phyloP scores from a whole-genome alignment of 2,888 invertebrate species.

The Drosophila helvetica region DNA sequence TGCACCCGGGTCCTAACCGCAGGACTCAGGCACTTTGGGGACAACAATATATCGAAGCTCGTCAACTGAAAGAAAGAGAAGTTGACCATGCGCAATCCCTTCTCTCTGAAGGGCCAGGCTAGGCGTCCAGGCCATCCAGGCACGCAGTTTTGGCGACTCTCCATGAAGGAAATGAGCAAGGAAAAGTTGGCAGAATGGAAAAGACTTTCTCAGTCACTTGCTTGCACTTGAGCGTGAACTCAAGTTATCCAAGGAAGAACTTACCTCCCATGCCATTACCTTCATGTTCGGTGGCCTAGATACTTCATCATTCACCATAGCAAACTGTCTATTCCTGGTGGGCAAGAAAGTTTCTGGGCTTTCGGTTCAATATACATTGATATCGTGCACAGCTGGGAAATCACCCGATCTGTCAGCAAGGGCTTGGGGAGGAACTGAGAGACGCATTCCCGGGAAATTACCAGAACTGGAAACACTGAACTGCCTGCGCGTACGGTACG shows the following conservation, averaged over 20 bases:
- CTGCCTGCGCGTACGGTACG: conserved; percentile 80
- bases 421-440: conserved; percentile 67
- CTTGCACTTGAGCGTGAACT: conserved; percentile 74
- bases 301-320: conserved; percentile 78
- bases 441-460: conserved; percentile 44
- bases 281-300: conserved; percentile 83
- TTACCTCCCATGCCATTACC: conserved; percentile 81
- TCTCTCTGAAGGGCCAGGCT: conserved; percentile 84
- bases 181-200: conserved; percentile 69
- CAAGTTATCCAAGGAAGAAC: conserved; percentile 59
- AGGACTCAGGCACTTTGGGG: conserved; percentile 82
- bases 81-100: conserved; percentile 84
- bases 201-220: conserved; percentile 80
- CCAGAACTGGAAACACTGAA: conserved; percentile 73
- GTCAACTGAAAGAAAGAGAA: conserved; percentile 84
- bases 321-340: conserved; percentile 79
- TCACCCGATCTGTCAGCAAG: conserved; percentile 68
- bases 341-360: background rate
- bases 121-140: too few species aligned
- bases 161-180: conserved; percentile 76
- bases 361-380: background rate
- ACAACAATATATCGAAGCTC: conserved; percentile 74
- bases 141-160: conserved; percentile 78
- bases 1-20: conserved; percentile 83
- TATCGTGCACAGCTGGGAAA: conserved; percentile 64